Conservation (phyloP, 2,888 invertebrate species). For the Spodoptera picta region DNA sequence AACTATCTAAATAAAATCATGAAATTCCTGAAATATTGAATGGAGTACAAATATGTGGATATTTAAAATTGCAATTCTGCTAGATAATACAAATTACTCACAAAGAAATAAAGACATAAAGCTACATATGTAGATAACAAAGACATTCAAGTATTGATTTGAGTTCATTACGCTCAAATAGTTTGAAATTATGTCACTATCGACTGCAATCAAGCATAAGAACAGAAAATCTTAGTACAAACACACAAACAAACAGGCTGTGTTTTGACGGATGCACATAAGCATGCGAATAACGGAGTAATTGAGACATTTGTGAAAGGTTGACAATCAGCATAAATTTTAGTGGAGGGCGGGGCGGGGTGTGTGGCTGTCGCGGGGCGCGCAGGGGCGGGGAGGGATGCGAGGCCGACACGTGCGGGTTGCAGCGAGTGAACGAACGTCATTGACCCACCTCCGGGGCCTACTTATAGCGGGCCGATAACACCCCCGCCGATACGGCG, state of each 20-base stretch:
- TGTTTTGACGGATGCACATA: conserved; percentile 12
- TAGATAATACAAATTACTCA: too few species aligned
- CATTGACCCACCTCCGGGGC: conserved; percentile 86
- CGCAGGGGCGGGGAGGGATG: conserved; percentile 56
- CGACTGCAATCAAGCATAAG: not conserved
- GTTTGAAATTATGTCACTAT: conserved; percentile 18
- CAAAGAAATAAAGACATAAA: conserved; percentile 22
- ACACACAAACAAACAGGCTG: conserved; percentile 3
- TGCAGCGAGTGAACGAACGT: conserved; percentile 87
- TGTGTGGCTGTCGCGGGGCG: conserved; percentile 34
- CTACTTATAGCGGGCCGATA: conserved; percentile 81
- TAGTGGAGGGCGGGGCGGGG: conserved; percentile 49
- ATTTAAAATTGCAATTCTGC: too few species aligned
- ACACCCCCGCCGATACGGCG: conserved; percentile 73
- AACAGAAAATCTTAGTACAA: conserved; percentile 1
- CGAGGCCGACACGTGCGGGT: conserved; percentile 84
- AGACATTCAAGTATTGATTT: conserved; percentile 32
- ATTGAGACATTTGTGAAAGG: conserved; percentile 47
- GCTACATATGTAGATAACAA: conserved; percentile 29
- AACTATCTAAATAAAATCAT: too few species aligned
- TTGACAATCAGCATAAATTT: conserved; percentile 56
- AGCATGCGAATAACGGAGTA: conserved; percentile 39
- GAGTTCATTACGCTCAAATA: conserved; percentile 32
- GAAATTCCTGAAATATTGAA: too few species aligned
- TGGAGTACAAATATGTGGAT: too few species aligned